Base-by-base conservation (phyloP, 2,888 invertebrate genomes). In the Campaea margaritaria region DNA sequence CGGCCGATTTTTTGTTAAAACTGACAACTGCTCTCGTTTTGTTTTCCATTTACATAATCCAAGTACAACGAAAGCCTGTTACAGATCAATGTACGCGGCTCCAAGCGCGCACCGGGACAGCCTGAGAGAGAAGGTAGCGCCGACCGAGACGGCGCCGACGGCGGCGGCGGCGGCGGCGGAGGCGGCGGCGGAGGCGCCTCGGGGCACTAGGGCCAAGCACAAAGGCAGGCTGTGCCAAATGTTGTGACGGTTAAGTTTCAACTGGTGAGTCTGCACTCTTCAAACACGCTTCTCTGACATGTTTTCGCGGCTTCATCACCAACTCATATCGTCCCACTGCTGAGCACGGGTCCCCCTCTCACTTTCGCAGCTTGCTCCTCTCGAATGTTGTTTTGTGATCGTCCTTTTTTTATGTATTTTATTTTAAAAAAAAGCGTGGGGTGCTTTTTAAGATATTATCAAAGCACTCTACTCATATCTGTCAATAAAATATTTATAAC, bases 181-280 rank as follows among this genome's bases (percentile, higher is more conserved):
- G 54, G 56, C 66, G 43, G 78, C 75, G 50, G 59, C 56, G 13
- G 64, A 56, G 14, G 57, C 74, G 10, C 74, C 72, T 13, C 69
- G 52, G 42, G 76, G 65, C 56, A 75, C 75, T 68, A 80, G 82
- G 62, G 72, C 74, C 71, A 93, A 87, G 66, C 90, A 87, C 71
- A 87, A 83, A 70, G 89, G 82, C 7, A 81, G 91, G 41, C 81
- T 93, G 28, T 93, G 93, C 76, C 91, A 91, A 49, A 84, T 93
- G 85, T 93, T 93, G 93, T 93, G 93, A 93, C 93, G 90, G 76
- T 84, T 91, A 82, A 91, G 89, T 77, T 83, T 86, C 34, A 87
- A 89, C 84, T 89, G 91, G 91, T 92, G 52, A 85, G 87, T 70
- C 21, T 5, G 4, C 27, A 13, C 10, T 36, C 10, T 12, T 36